Conservation (phyloP, 2,797 vertebrate genomes). For the Tolypeutes matacus region DNA sequence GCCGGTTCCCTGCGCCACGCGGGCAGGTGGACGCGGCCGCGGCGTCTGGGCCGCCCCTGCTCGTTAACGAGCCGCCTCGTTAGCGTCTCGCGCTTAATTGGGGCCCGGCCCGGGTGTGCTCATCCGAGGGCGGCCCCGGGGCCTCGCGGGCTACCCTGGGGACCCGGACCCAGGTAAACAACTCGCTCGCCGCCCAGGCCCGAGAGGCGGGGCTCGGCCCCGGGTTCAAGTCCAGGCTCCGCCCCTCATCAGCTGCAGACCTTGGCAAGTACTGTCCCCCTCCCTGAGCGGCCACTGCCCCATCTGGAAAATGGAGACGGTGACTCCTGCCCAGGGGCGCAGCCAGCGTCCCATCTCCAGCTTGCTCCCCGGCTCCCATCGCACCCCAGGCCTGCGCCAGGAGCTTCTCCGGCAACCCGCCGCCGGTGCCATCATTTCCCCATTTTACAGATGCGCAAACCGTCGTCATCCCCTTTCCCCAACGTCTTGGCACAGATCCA, state of each 20-base stretch:
- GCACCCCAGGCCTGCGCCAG: not conserved
- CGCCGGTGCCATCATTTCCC: not conserved
- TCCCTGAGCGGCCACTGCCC: not conserved
- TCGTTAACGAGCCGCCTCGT: slow-evolving; percentile 5
- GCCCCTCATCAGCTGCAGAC: not conserved
- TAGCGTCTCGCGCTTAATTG: slow-evolving; percentile 57
- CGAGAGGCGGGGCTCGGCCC: not conserved
- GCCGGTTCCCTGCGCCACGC: not conserved
- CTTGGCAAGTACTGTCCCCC: not conserved
- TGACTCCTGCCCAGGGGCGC: not conserved
- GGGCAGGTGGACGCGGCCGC: not conserved
- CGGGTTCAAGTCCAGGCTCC: not conserved
- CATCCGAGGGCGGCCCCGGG: not conserved
- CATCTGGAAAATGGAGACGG: not conserved
- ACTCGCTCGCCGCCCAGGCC: rapidly evolving
- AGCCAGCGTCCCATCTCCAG: not conserved
- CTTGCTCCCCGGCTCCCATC: not conserved
- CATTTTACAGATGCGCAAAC: not conserved
- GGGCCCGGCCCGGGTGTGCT: slow-evolving; percentile 34
- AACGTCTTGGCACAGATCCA: not conserved
- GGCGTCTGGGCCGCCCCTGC: too few relatives aligned
- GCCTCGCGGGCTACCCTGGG: not conserved
- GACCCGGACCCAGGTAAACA: slow-evolving; percentile 65
- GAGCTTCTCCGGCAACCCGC: not conserved
- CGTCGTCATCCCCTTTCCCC: not conserved